Percentiles rank a stretch among this genome's conserved stretches.
Evolutionary conservation across 2,797 vertebrate genomes (phyloP).

Genomic region (Aselliscus stoliczkanus): DNA sequence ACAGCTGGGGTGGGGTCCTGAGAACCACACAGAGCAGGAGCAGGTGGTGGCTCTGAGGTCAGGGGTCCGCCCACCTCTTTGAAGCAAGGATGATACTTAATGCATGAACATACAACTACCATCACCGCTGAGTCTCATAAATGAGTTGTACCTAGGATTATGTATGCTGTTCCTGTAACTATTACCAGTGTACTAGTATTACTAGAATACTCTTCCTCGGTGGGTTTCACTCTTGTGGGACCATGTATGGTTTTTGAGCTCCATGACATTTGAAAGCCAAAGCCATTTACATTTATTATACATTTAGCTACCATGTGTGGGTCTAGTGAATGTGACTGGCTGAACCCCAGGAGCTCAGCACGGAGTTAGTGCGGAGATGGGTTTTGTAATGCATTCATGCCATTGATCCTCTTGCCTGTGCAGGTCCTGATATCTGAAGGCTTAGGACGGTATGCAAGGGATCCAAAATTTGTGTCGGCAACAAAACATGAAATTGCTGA

Average conservation of each 20-base stretch:
- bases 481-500: slow-evolving; percentile 98
- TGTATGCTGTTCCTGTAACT: fast-evolving
- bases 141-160: background rate
- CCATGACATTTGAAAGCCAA: background rate
- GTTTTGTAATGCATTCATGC: background rate
- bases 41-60: fast-evolving
- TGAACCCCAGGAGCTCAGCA: fast-evolving
- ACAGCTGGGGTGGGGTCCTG: background rate
- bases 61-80: background rate
- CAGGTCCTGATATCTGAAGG: slow-evolving; percentile 99
- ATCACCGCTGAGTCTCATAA: fast-evolving
- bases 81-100: background rate
- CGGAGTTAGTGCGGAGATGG: background rate
- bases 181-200: fast-evolving
- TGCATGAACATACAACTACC: background rate
- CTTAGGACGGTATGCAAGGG: slow-evolving; percentile 95
- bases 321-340: background rate
- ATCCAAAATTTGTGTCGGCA: slow-evolving; percentile 97
- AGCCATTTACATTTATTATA: background rate
- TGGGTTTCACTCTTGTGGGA: background rate
- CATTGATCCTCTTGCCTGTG: background rate
- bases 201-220: background rate
- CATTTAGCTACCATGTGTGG: fast-evolving
- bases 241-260: background rate
- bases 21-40: background rate